Conservation (phyloP, 2,113 vertebrate species). For the Hyla sarda region DNA sequence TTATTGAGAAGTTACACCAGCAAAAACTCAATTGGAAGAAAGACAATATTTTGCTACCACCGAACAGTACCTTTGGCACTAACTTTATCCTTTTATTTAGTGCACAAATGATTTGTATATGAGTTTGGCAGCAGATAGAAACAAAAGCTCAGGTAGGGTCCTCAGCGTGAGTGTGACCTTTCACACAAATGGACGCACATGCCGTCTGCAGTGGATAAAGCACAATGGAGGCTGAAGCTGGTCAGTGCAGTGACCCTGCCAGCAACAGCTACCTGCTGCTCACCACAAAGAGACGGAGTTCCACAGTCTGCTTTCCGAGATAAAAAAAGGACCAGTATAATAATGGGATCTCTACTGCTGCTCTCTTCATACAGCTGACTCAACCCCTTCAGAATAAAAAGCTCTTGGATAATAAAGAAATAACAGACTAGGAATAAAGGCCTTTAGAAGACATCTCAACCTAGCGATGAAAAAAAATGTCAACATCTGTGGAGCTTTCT, state of each 20-base stretch:
- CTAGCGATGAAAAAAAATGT: conserved; percentile 85
- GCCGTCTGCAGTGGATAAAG: conserved; percentile 66
- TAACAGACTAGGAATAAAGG: conserved; percentile 88
- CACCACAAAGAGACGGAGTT: conserved; percentile 83
- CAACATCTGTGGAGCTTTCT: conserved; percentile 90
- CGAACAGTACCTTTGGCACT: neutral
- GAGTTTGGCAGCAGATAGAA: conserved; percentile 56
- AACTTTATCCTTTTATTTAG: conserved; percentile 44
- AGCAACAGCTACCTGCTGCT: conserved; percentile 90
- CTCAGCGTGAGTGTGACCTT: conserved; percentile 80
- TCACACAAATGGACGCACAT: conserved; percentile 72
- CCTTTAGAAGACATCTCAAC: conserved; percentile 92
- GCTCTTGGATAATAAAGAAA: conserved; percentile 85
- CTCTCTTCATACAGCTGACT: conserved; percentile 83
- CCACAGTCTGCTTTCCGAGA: conserved; percentile 73
- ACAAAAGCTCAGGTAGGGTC: conserved; percentile 82
- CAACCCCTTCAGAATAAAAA: conserved; percentile 72
- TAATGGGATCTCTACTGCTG: conserved; percentile 80
- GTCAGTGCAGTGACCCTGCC: conserved; percentile 75
- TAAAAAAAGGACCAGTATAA: conserved; percentile 78
- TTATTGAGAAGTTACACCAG: neutral
- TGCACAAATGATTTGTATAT: conserved; percentile 64
- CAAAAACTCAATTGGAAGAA: neutral
- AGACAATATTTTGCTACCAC: conserved; percentile 28
- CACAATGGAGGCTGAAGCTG: conserved; percentile 72